These are phyloP conservation scores for Psilopogon haemacephalus DNA, from an alignment of 2,113 vertebrate genomes.

Conservation along the genomic window DNA sequence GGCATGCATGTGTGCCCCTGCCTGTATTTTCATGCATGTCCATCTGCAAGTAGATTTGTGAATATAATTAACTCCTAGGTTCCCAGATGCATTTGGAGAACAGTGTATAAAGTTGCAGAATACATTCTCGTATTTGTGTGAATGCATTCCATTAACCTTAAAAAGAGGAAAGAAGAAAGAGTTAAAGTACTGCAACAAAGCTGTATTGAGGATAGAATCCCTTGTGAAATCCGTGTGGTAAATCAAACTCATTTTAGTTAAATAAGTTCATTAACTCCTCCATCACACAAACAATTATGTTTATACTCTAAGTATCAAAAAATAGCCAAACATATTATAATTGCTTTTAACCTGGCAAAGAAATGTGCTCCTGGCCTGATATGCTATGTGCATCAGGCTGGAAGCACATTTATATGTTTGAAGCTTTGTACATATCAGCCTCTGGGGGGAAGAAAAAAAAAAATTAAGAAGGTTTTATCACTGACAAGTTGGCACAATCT, in stretches of 20 bases:
- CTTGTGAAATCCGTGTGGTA: neutral
- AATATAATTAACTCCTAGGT: neutral
- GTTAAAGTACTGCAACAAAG: conserved; percentile 20
- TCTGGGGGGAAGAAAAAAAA: neutral
- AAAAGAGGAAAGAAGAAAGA: neutral
- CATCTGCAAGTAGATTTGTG: neutral
- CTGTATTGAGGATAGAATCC: neutral
- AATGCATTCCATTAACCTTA: neutral
- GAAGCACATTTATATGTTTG: neutral
- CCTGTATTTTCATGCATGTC: neutral
- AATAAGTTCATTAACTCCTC: neutral
- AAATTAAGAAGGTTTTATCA: neutral
- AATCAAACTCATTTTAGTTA: conserved; percentile 5
- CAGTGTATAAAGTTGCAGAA: neutral
- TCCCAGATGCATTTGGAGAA: neutral
- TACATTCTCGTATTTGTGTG: neutral
- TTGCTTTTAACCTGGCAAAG: neutral
- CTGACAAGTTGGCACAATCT: neutral
- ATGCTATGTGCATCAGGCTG: neutral
- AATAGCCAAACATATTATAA: neutral
- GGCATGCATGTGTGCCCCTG: neutral
- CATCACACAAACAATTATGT: neutral
- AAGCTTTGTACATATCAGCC: neutral
- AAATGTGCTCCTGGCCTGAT: neutral
- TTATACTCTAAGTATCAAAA: neutral